phyloP scores from a whole-genome alignment of 64 coral and sea anemone species.

The Stichodactyla mertensii region DNA sequence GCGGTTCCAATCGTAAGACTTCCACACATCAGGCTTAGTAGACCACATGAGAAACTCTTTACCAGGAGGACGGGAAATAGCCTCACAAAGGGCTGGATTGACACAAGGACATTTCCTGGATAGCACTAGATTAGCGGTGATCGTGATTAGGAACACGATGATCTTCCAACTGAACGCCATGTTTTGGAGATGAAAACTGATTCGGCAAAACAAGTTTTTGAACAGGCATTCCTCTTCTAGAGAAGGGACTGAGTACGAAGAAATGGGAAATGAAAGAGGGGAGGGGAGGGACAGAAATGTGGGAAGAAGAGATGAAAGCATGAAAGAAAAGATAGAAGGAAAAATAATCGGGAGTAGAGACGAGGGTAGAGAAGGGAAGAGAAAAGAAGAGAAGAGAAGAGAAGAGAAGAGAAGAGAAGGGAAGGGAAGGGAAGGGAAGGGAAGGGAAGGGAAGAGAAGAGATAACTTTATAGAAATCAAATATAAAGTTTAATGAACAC shows the following conservation, averaged over 20 bases:
- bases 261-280: neutral
- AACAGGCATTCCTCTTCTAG: neutral
- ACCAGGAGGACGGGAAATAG: conserved; percentile 69
- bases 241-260: neutral
- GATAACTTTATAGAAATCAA: no score
- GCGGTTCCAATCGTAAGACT: conserved; percentile 76
- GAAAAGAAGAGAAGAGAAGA: no score
- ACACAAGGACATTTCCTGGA: conserved; percentile 64
- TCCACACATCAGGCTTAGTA: conserved; percentile 69
- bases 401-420: neutral
- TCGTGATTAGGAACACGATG: neutral
- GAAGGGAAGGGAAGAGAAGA: neutral
- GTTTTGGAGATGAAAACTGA: neutral
- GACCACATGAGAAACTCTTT: conserved; percentile 87
- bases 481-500: no score
- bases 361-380: no score
- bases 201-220: neutral
- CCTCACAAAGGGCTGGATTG: conserved; percentile 55
- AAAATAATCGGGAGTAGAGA: neutral
- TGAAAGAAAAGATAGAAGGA: neutral
- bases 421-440: neutral
- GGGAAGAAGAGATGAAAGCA: neutral
- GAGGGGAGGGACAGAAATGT: neutral
- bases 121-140: neutral
- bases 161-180: neutral